Evolutionary conservation across 2,888 invertebrate species (phyloP).

Genomic region (Buathra laborator): DNA sequence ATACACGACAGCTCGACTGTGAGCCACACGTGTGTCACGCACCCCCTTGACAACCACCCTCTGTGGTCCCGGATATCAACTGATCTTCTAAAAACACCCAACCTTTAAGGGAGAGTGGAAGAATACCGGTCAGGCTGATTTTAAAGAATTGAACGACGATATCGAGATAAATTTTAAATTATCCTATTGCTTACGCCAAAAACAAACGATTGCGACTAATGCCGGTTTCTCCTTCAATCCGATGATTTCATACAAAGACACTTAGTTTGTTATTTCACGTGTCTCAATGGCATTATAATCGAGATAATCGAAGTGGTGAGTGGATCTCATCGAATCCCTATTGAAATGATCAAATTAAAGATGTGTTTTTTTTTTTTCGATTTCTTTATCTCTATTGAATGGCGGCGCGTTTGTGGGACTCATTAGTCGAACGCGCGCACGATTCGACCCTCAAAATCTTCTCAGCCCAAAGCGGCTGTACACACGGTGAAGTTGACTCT

Average conservation of each 20-base stretch:
- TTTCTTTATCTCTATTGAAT: constrained; percentile 26
- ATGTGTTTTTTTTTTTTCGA: constrained; percentile 33
- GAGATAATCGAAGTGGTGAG: constrained; percentile 37
- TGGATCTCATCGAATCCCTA: constrained; percentile 11
- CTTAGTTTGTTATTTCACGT: neutral
- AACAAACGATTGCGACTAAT: too few relatives aligned
- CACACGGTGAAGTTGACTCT: constrained; percentile 26
- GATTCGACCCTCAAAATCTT: constrained; percentile 59
- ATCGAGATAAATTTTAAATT: too few relatives aligned
- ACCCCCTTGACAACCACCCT: constrained; percentile 1
- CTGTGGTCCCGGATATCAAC: constrained; percentile 40
- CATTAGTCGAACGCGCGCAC: constrained; percentile 62
- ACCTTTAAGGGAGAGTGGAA: neutral
- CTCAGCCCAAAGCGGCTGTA: neutral
- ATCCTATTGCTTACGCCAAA: too few relatives aligned
- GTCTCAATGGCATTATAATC: neutral
- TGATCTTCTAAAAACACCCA: neutral
- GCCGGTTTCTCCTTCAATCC: neutral
- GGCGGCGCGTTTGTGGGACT: constrained; percentile 69
- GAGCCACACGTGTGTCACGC: constrained; percentile 41
- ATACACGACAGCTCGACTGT: constrained; percentile 17
- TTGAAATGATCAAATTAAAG: constrained; percentile 53
- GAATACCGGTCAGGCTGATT: too few relatives aligned
- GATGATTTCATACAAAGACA: neutral
- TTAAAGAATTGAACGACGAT: too few relatives aligned